Base-by-base conservation (phyloP, 2,797 vertebrate species). In the Lagodon rhomboides region DNA sequence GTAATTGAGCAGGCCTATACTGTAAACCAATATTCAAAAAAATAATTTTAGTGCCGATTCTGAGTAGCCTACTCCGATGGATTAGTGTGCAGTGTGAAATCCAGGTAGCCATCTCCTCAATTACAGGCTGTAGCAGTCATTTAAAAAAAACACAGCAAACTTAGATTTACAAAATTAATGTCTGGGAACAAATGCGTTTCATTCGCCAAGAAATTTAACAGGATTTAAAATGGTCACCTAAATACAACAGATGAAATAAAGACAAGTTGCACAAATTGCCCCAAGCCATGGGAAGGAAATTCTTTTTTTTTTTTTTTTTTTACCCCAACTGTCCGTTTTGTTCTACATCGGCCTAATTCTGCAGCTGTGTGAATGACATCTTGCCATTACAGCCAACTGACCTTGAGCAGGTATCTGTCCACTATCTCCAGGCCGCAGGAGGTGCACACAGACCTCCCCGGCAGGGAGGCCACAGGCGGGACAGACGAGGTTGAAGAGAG, bases 351-450 rank as follows among this genome's bases (percentile, higher is more conserved):
- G n/a, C 22, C 16, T 47, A 9, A 0, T 44, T 44, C 43, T 9
- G 16, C 1, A 41, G 27, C 25, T 18, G 22, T 47, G 25, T 55
- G 5, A 68, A 4, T 8, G 18, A 25, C 20, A n/a, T 58, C 17
- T 47, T 47, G 46, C 13, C 41, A 41, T 3, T 10, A 15, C 12
- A 30, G 18, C 1, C 25, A 8, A 16, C 83, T 88, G 90, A 99
- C 98, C 97, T 99, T 98, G 25, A 99, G 96, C 50, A 99, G 96
- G 90, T 98, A 99, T 84, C 98, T 95, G 94, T 99, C 98, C 85
- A 97, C 92, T 17, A 99, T 99, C 75, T 97, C 97, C 93, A 94
- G 93, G 68, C 97, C 97, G 73, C 98, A 99, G 87, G 96, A 97
- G 76, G 94, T 95, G 82, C 98, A 99, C 73, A 96, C 69, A 27